These are phyloP conservation scores for Protaetia brevitarsis DNA, from an alignment of 1,140 invertebrate species.

Conservation along the genomic window DNA sequence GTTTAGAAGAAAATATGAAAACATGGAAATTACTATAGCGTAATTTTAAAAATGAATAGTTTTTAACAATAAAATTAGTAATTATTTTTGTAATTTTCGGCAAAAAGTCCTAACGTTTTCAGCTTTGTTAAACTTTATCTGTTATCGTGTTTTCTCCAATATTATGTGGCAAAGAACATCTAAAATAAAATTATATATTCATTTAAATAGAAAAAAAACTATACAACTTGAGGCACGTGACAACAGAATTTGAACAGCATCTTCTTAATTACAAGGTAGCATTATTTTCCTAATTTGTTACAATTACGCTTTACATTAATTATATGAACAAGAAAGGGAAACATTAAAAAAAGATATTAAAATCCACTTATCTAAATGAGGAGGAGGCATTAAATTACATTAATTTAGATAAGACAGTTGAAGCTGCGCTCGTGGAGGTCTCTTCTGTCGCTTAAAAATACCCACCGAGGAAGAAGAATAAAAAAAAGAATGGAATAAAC, in stretches of 20 bases:
- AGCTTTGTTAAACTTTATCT: too few species aligned
- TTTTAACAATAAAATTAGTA: too few species aligned
- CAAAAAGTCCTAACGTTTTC: too few species aligned
- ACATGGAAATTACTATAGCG: too few species aligned
- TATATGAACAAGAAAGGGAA: conserved; percentile 13
- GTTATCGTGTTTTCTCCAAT: too few species aligned
- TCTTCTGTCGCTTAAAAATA: conserved; percentile 4
- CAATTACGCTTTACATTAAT: conserved; percentile 17
- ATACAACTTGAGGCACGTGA: not conserved
- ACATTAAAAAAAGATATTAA: conserved; percentile 18
- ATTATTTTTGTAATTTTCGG: too few species aligned
- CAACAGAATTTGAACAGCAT: not conserved
- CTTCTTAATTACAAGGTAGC: conserved; percentile 3
- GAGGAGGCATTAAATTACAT: conserved; percentile 8
- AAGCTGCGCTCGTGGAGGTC: not conserved
- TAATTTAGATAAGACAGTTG: conserved; percentile 18
- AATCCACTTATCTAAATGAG: conserved; percentile 18
- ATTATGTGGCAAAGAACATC: too few species aligned
- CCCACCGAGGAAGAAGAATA: not conserved
- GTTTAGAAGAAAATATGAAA: too few species aligned
- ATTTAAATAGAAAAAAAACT: not conserved
- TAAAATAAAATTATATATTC: too few species aligned
- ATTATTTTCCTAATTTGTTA: conserved; percentile 17
- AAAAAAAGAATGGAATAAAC: conserved; percentile 9
- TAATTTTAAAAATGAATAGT: too few species aligned